phyloP scores from a whole-genome alignment of 92 coral and sea anemone species.

The Galaxea fascicularis region DNA sequence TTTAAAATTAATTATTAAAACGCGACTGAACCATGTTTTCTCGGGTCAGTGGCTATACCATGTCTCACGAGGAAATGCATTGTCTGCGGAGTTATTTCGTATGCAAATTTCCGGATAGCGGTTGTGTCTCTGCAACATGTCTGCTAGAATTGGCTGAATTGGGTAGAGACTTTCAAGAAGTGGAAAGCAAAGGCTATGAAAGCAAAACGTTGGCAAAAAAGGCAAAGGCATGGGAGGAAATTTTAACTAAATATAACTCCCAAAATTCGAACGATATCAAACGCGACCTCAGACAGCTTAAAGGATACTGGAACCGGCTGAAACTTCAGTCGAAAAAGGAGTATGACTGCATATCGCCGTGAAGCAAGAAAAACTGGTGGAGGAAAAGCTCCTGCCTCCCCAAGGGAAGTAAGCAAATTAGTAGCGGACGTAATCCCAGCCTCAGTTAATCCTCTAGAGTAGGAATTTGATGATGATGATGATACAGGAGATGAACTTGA shows the following conservation, averaged over 20 bases:
- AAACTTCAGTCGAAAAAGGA: constrained; percentile 26
- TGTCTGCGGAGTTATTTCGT: constrained; percentile 15
- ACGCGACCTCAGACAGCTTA: constrained; percentile 30
- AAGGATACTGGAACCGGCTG: constrained; percentile 35
- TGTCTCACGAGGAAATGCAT: constrained; percentile 4
- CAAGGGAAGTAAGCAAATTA: constrained; percentile 32
- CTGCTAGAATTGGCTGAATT: not conserved
- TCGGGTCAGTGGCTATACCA: not conserved
- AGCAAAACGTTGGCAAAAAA: constrained; percentile 14
- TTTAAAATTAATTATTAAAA: too few relatives aligned
- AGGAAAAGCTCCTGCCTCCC: constrained; percentile 43
- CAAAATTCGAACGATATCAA: constrained; percentile 24
- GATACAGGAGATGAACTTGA: constrained; percentile 12
- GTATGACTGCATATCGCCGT: constrained; percentile 12
- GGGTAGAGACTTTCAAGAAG: not conserved
- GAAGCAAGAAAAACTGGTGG: constrained; percentile 54
- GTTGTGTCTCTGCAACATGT: constrained; percentile 5
- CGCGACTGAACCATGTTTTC: too few relatives aligned
- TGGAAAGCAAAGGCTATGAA: constrained; percentile 21
- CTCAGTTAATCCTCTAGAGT: constrained; percentile 28
- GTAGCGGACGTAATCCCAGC: constrained; percentile 35
- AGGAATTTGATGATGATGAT: constrained; percentile 42
- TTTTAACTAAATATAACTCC: constrained; percentile 11
- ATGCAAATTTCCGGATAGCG: constrained; percentile 1
- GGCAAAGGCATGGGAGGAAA: constrained; percentile 31